phyloP scores from a whole-genome alignment of 30 jellyfish, hydroid and myxozoan species.

The Hydractinia echinata region DNA sequence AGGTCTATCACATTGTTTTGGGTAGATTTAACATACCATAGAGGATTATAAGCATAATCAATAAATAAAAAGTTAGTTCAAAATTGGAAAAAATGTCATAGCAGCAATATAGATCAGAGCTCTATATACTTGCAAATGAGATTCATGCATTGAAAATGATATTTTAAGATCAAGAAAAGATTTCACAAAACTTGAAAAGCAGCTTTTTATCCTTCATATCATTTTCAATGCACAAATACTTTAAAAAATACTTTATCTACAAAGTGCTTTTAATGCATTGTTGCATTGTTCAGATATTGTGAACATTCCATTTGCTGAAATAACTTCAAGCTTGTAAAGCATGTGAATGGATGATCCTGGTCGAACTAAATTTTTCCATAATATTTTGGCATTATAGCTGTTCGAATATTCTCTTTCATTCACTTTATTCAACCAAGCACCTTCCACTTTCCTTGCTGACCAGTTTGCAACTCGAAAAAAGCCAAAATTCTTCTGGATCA shows the following conservation, averaged over 20 bases:
- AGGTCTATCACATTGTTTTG: too few species aligned
- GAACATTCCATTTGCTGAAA: not conserved
- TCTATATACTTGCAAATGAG: too few species aligned
- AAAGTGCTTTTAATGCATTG: not conserved
- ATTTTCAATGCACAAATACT: too few species aligned
- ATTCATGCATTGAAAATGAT: too few species aligned
- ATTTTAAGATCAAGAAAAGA: too few species aligned
- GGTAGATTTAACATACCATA: too few species aligned
- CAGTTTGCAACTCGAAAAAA: not conserved
- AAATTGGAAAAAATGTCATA: too few species aligned
- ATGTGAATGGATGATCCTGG: not conserved
- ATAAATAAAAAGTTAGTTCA: too few species aligned
- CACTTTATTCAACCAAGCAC: not conserved
- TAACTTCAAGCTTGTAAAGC: not conserved
- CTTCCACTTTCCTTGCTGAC: slow-evolving; percentile 1
- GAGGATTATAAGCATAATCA: too few species aligned
- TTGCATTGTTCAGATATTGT: not conserved
- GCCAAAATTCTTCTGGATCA: slow-evolving; percentile 9
- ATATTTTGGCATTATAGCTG: not conserved
- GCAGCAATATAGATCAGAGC: too few species aligned
- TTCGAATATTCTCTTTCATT: not conserved
- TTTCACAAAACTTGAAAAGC: too few species aligned
- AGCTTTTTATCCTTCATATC: too few species aligned
- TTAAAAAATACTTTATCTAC: not conserved
- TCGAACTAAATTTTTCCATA: slow-evolving; percentile 3